Conservation (phyloP, 2,888 invertebrate species). For the Acleris literana region DNA sequence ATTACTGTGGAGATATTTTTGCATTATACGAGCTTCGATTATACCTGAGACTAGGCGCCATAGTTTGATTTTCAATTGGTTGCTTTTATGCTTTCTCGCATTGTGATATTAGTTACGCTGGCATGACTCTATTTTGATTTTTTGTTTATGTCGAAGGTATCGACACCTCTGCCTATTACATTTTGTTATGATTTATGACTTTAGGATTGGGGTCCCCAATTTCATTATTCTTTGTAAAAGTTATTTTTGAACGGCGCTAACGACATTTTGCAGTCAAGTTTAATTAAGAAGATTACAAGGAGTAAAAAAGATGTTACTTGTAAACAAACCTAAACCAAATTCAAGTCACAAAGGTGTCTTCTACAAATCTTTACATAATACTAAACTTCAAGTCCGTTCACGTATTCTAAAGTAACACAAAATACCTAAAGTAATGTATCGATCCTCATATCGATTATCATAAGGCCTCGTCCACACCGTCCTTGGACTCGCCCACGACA, state of each 20-base stretch:
- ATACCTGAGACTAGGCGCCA: background rate
- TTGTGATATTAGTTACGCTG: conserved; percentile 3
- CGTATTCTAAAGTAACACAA: conserved; percentile 12
- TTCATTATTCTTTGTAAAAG: conserved; percentile 3
- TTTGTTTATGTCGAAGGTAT: conserved; percentile 1
- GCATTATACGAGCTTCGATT: too few relatives aligned
- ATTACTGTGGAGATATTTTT: too few relatives aligned
- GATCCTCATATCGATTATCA: conserved; percentile 34
- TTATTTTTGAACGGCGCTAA: conserved; percentile 1
- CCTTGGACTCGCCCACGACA: conserved; percentile 45
- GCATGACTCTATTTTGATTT: conserved; percentile 11
- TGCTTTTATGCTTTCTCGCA: conserved; percentile 6
- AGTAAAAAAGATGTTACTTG: too few relatives aligned
- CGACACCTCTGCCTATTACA: background rate
- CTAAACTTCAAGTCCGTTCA: too few relatives aligned
- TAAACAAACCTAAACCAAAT: too few relatives aligned
- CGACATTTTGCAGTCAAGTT: too few relatives aligned
- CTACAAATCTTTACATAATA: too few relatives aligned
- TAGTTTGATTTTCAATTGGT: conserved; percentile 3
- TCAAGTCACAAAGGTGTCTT: too few relatives aligned
- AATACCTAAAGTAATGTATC: conserved; percentile 11
- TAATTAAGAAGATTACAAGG: background rate
- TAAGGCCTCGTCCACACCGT: conserved; percentile 42
- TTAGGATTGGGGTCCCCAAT: conserved; percentile 4
- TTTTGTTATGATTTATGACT: conserved; percentile 13